Conservation (phyloP, 2,888 invertebrate genomes). For the Polymixis lichenea region DNA sequence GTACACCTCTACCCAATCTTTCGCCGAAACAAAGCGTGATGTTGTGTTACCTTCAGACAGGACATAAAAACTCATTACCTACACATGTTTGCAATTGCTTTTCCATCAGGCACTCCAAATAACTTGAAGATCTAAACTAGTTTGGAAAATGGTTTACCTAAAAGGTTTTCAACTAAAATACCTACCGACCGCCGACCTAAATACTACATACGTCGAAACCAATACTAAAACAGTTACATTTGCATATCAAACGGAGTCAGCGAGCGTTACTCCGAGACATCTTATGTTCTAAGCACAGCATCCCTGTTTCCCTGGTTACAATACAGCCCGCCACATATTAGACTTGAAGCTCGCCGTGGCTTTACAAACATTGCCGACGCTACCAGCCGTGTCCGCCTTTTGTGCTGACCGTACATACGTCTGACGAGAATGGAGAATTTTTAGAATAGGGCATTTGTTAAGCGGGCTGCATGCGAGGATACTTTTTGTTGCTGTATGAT, state of each 20-base stretch:
- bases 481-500: slow-evolving; percentile 16
- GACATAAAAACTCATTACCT: background rate
- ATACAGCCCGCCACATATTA: slow-evolving; percentile 62
- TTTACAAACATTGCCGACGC: slow-evolving; percentile 70
- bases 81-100: slow-evolving; percentile 8
- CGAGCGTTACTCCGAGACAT: slow-evolving; percentile 32
- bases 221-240: slow-evolving; percentile 42
- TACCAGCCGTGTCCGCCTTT: slow-evolving; percentile 71
- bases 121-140: background rate
- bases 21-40: no score
- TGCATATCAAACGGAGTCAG: slow-evolving; percentile 48
- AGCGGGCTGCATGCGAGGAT: slow-evolving; percentile 22
- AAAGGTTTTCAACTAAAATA: slow-evolving; percentile 14
- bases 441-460: slow-evolving; percentile 54
- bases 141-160: background rate
- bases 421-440: slow-evolving; percentile 54
- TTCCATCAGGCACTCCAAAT: slow-evolving; percentile 32
- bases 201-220: slow-evolving; percentile 32
- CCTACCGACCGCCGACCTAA: background rate
- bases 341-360: slow-evolving; percentile 51
- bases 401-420: slow-evolving; percentile 68
- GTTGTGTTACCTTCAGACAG: background rate
- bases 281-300: slow-evolving; percentile 35
- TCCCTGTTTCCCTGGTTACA: slow-evolving; percentile 44
- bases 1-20: no score